Percentiles rank a stretch among this genome's conserved stretches.
Evolutionary conservation across 2,113 vertebrate genomes (phyloP).

Genomic region (Naja naja): DNA sequence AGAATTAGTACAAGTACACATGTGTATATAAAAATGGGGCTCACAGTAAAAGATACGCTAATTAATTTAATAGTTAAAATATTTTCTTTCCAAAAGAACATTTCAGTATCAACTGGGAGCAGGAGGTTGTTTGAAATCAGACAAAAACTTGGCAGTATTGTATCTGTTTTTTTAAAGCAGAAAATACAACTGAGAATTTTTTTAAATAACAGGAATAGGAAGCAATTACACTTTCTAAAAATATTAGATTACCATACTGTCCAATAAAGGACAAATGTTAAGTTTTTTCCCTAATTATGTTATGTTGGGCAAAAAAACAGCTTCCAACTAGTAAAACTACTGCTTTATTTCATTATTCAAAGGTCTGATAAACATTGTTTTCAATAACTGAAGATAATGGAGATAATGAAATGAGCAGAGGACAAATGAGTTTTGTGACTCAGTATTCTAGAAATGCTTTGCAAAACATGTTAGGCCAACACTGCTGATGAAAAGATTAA

Average conservation of each 20-base stretch:
- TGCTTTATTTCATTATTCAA: not conserved
- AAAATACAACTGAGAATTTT: not conserved
- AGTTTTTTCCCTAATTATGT: not conserved
- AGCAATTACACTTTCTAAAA: not conserved
- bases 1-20: too few species aligned
- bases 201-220: not conserved
- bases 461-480: not conserved
- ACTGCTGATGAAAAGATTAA: not conserved
- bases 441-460: not conserved
- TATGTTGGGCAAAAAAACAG: not conserved
- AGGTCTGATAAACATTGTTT: not conserved
- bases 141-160: not conserved
- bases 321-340: not conserved
- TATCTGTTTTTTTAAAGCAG: not conserved
- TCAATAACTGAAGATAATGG: not conserved
- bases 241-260: not conserved
- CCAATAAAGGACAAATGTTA: not conserved
- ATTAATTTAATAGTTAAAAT: not conserved
- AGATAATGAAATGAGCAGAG: not conserved
- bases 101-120: not conserved
- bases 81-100: not conserved
- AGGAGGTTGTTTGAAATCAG: not conserved
- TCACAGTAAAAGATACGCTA: not conserved
- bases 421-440: not conserved
- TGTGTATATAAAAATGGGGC: not conserved